These are phyloP conservation scores for Arizona elegans DNA, from an alignment of 2,113 vertebrate species.

Conservation along the genomic window DNA sequence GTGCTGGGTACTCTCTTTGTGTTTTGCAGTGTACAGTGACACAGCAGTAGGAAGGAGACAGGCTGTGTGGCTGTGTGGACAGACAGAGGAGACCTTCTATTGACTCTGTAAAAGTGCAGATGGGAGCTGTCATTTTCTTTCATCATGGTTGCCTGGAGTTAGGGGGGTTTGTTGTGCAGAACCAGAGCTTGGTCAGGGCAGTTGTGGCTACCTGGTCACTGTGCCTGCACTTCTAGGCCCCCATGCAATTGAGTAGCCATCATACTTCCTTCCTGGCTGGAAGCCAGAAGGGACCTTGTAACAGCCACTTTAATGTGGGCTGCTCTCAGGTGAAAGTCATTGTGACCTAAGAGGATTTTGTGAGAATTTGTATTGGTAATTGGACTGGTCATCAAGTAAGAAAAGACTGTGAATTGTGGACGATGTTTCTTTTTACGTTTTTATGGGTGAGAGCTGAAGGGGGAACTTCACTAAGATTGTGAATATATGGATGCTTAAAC, in stretches of 20 bases:
- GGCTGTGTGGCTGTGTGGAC: not conserved
- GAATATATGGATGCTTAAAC: not conserved
- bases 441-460: not conserved
- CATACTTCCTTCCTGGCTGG: not conserved
- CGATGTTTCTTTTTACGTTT: not conserved
- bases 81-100: not conserved
- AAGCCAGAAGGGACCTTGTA: not conserved
- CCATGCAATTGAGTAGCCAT: not conserved
- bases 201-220: not conserved
- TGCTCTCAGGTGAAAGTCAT: not conserved
- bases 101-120: not conserved
- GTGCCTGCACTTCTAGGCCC: not conserved
- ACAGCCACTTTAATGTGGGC: not conserved
- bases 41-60: not conserved
- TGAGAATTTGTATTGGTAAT: not conserved
- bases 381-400: not conserved
- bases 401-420: not conserved
- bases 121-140: not conserved
- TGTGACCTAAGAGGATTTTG: not conserved
- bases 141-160: not conserved
- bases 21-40: not conserved
- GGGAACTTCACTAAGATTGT: not conserved
- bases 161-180: not conserved
- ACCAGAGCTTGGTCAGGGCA: not conserved
- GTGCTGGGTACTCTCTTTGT: not conserved